These are phyloP conservation scores for Blastobasis lacticolella DNA, from an alignment of 2,888 invertebrate species.

Conservation along the genomic window DNA sequence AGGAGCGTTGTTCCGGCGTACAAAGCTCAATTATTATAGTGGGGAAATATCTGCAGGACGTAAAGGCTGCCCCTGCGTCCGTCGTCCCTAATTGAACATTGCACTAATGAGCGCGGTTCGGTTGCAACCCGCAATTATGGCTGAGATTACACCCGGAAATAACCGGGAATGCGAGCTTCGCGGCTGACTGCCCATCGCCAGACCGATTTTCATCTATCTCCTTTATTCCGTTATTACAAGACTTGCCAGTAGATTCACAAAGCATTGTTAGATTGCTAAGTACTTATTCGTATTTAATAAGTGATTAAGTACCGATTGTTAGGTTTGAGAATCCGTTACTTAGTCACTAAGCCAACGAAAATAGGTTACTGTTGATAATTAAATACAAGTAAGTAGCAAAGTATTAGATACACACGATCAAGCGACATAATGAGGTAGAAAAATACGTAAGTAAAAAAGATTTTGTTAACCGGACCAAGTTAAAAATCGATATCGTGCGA, in stretches of 20 bases:
- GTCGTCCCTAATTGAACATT: no score
- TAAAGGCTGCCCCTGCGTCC: slow-evolving; percentile 16
- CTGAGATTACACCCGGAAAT: not conserved
- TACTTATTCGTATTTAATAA: not conserved
- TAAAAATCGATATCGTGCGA: no score
- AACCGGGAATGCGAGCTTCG: not conserved
- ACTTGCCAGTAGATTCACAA: not conserved
- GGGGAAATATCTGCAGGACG: slow-evolving; percentile 22
- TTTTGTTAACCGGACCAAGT: no score
- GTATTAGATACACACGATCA: no score
- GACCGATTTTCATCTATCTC: not conserved
- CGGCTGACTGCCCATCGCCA: not conserved
- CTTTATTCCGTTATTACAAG: slow-evolving; percentile 3
- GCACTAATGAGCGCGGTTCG: no score
- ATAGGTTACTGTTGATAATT: not conserved
- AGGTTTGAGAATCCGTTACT: not conserved
- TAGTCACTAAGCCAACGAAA: not conserved
- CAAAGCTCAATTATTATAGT: slow-evolving; percentile 21
- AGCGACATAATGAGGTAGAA: no score
- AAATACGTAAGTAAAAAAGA: no score
- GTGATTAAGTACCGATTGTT: not conserved
- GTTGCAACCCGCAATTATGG: no score
- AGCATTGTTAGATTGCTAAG: slow-evolving; percentile 1
- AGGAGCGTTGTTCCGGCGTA: slow-evolving; percentile 16
- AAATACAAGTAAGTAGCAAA: no score